Base-by-base conservation (phyloP, 2,797 vertebrate genomes). In the Anguilla marmorata region DNA sequence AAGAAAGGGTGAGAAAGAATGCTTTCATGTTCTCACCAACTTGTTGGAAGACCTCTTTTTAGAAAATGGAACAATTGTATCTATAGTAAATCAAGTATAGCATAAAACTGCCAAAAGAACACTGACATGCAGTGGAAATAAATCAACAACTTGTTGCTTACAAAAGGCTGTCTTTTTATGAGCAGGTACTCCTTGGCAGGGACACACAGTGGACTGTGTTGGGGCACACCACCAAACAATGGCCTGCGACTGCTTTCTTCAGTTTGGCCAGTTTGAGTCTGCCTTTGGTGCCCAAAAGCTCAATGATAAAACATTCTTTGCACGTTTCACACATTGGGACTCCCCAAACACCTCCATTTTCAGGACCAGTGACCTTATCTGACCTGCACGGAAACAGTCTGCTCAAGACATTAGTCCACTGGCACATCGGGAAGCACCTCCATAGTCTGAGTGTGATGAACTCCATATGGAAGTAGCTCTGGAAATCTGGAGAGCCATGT, bases 391-490 rank as follows among this genome's bases (percentile, higher is more conserved):
- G 3, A 41, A 30, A 37, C 27, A n/a, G 87, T 86, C 82, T 86
- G 79, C 87, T 72, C 56, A 69, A 72, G 82, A 88, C 19, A 52
- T 87, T 24, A 83, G 11, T 69, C 56, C 52, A 85, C 33, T 37
- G 84, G 86, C 80, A 87, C 66, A 87, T 83, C 82, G 52, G 45
- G 37, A 87, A 83, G 69, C 45, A 85, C 83, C 41, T 87, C 45
- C 54, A 33, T 3, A 1, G 27, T 30, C 58, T 37, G 3, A 16
- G 16, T 76, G n/a, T 85, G 88, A 88, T 88, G 87, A 54, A 60
- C 54, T 88, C 69, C 85, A 87, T 76, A 84, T 87, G 87, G 50
- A 74, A 66, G 21, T 33, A 30, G 56, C 33, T 76, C 41, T 6
- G 54, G 30, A 87, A 85, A 90, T 74, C 4, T 86, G 69, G 16